These are phyloP conservation scores for Acrocephalus arundinaceus DNA, from an alignment of 2,113 vertebrate genomes.

Conservation along the genomic window DNA sequence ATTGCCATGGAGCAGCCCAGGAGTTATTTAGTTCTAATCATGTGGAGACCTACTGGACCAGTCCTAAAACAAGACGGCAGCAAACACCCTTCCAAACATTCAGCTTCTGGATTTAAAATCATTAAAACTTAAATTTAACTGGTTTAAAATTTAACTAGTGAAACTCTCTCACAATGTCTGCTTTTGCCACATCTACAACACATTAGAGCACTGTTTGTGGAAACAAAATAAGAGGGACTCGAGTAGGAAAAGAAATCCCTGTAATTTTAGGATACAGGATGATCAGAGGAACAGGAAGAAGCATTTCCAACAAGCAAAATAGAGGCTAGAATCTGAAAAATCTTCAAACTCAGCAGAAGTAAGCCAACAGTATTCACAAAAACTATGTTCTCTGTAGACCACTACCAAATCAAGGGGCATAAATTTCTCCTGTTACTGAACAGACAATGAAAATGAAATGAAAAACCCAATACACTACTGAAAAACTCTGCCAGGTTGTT, in stretches of 20 bases:
- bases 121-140: no score
- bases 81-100: background rate
- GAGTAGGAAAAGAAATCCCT: background rate
- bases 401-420: background rate
- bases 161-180: background rate
- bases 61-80: background rate
- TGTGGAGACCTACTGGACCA: background rate
- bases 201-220: background rate
- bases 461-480: background rate
- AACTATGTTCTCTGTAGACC: background rate
- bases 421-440: background rate
- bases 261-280: background rate
- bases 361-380: background rate
- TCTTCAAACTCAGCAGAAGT: background rate
- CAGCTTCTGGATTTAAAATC: background rate
- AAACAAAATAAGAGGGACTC: background rate
- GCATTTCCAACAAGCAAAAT: background rate
- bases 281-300: background rate
- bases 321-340: background rate
- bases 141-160: background rate
- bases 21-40: background rate
- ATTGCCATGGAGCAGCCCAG: background rate
- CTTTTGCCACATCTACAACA: background rate
- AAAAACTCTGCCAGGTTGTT: background rate
- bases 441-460: background rate